phyloP scores from a whole-genome alignment of 2,113 vertebrate species.

The Callorhinus ursinus region DNA sequence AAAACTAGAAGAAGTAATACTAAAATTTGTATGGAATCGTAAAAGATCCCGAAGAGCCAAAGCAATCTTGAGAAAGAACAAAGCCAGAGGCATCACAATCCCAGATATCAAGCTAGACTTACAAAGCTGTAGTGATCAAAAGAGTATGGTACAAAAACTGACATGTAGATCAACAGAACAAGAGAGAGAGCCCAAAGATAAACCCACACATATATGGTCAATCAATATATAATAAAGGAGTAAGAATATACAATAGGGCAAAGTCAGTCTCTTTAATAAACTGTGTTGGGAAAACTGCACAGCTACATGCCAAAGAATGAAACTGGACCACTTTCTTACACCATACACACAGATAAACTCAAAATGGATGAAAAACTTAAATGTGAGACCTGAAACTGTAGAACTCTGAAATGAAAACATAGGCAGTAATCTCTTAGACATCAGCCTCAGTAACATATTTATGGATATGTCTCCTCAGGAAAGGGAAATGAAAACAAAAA shows the following conservation, averaged over 20 bases:
- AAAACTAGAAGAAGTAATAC: neutral
- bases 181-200: neutral
- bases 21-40: neutral
- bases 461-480: neutral
- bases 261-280: neutral
- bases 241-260: neutral
- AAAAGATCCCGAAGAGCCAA: neutral
- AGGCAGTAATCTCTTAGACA: neutral
- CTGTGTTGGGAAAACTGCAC: neutral
- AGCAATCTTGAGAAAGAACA: neutral
- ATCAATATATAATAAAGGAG: neutral
- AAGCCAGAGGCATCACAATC: neutral
- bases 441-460: neutral
- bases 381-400: neutral
- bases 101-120: neutral
- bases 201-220: neutral
- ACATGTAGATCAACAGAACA: neutral
- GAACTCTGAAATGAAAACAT: neutral
- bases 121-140: neutral
- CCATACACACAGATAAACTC: neutral
- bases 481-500: neutral
- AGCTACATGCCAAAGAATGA: neutral
- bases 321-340: neutral
- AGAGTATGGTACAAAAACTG: neutral
- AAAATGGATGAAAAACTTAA: neutral